phyloP scores from a whole-genome alignment of 2,888 invertebrate species.

The Plemyria rubiginata region DNA sequence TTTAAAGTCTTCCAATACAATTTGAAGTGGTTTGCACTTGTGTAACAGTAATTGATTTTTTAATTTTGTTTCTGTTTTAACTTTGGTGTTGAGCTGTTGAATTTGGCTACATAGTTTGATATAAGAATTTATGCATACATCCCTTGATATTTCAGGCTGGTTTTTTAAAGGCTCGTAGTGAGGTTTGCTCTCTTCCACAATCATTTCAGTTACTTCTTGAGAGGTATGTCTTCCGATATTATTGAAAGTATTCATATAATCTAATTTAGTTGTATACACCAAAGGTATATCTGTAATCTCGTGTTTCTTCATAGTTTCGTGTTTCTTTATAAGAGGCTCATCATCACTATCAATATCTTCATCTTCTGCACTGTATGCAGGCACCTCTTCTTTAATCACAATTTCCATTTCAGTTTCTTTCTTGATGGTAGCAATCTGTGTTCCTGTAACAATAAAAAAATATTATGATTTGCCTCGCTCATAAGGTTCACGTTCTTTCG shows the following conservation, averaged over 20 bases:
- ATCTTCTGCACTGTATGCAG: not conserved
- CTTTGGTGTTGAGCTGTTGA: conserved; percentile 26
- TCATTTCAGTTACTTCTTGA: conserved; percentile 25
- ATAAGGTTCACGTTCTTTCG: too few species aligned
- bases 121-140: conserved; percentile 15
- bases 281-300: conserved; percentile 27
- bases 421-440: conserved; percentile 13
- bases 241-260: conserved; percentile 50
- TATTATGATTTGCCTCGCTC: not conserved
- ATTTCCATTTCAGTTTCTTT: conserved; percentile 1
- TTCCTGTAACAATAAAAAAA: conserved; percentile 23
- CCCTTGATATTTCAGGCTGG: conserved; percentile 5
- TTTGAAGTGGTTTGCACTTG: conserved; percentile 30
- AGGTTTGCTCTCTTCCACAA: conserved; percentile 50
- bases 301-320: not conserved
- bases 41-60: conserved; percentile 22
- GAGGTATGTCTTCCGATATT: conserved; percentile 11
- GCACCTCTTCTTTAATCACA: not conserved
- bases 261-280: conserved; percentile 54
- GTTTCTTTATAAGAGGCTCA: not conserved
- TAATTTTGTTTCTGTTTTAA: conserved; percentile 3
- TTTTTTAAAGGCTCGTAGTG: conserved; percentile 6
- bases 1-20: conserved; percentile 28
- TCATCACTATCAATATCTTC: not conserved
- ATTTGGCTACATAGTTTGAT: conserved; percentile 23